Evolutionary conservation across 1,140 invertebrate genomes (phyloP).

Genomic region (Drosophila guanche): DNA sequence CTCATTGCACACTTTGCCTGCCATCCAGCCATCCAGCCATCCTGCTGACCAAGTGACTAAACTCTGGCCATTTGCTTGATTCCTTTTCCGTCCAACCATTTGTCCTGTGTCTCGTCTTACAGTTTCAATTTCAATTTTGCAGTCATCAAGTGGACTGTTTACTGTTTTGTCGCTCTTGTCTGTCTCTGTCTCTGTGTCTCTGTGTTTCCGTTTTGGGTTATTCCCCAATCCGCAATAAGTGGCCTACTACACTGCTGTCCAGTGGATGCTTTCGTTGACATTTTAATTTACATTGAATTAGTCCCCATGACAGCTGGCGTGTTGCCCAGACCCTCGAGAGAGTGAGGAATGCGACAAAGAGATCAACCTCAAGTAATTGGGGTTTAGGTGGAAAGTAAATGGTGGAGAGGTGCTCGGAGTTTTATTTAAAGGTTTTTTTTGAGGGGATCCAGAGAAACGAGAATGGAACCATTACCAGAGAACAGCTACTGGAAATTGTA

Average conservation of each 20-base stretch:
- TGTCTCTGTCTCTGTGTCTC: constrained; percentile 8
- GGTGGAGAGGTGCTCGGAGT: no score
- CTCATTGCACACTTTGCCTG: neutral
- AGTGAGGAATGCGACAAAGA: no score
- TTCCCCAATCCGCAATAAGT: constrained; percentile 37
- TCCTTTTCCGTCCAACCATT: constrained; percentile 44
- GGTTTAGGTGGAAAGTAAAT: neutral
- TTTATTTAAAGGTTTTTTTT: no score
- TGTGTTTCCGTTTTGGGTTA: constrained; percentile 2
- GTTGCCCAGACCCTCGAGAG: no score
- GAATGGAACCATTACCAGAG: no score
- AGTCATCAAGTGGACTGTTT: constrained; percentile 69
- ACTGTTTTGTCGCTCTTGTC: constrained; percentile 13
- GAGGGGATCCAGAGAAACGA: no score
- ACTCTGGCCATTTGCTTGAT: constrained; percentile 38
- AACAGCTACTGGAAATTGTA: no score
- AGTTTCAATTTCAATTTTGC: constrained; percentile 74
- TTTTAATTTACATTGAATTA: constrained; percentile 75
- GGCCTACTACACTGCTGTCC: constrained; percentile 1
- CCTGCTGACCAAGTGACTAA: constrained; percentile 51
- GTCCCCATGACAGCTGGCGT: constrained; percentile 28
- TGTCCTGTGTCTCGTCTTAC: constrained; percentile 22
- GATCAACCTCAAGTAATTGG: neutral
- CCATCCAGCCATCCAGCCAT: constrained; percentile 8
- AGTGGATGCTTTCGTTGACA: constrained; percentile 54